Base-by-base conservation (phyloP, 2,888 invertebrate species). In the Thereva unica region DNA sequence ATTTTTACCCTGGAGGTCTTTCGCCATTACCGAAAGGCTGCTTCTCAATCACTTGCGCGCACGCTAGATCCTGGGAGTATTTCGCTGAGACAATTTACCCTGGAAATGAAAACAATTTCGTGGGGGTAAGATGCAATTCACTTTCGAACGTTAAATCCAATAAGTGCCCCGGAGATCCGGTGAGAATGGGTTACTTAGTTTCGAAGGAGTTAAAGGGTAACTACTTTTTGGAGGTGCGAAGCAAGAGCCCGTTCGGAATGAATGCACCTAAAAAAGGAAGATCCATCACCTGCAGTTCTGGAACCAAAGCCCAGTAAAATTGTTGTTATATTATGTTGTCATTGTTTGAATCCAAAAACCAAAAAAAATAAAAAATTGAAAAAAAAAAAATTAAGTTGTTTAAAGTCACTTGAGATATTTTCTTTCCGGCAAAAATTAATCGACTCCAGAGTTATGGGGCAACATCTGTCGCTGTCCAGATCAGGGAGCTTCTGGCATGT, bases 1-100 rank as follows among this genome's bases (percentile, higher is more conserved):
- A 79, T 67, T 79, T 78, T 57, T 80, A 79, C 73, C 76, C 78
- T 0, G 76, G 76, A 23, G 79, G 79, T 4, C 71, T 73, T 4
- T 70, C 73, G 66, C 73, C 79, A 4, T 70, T 79, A 10, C 77
- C 74, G 47, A 72, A 74, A 0, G 79, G 78, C 2, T 79, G 79
- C 63, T 53, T 75, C 4, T 72, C 74, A 2, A 73, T 76, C 4
- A 53, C 68, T 4, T 80, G 80, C 68, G 75, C 79, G 0, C 79
- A 79, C 56, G 72, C 70, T 2, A 75, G 79, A 1, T 73, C 80
- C 0, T 77, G 75, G 41, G 70, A 75, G 49, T 78, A 76, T 56
- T 79, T 76, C 55, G 74, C 76, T 0, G 79, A 80, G 66, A 75
- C 76, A 9, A 75, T 75, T 1, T 76, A 76, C 72, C 78, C 76